Conservation (phyloP, 2,113 vertebrate genomes). For the Alexandromys fortis region DNA sequence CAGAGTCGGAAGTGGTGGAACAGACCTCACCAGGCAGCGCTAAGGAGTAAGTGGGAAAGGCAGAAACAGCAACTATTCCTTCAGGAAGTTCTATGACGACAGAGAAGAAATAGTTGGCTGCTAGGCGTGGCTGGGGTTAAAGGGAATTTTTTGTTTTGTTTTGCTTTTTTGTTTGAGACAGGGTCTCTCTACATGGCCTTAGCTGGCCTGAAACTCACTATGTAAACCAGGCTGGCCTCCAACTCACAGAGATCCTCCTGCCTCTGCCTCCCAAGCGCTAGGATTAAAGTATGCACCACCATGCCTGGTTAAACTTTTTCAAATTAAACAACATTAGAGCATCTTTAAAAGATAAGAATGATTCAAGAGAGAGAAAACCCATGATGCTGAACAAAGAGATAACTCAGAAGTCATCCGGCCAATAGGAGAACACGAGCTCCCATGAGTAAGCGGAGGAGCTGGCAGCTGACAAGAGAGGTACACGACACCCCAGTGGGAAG, state of each 20-base stretch:
- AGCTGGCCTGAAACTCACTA: background rate
- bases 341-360: background rate
- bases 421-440: background rate
- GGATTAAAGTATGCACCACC: background rate
- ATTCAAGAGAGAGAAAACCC: background rate
- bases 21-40: background rate
- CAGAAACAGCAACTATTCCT: background rate
- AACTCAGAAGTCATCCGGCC: background rate
- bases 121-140: background rate
- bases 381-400: background rate
- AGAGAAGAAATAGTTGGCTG: background rate
- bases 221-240: background rate
- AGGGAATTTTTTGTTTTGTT: background rate
- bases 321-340: background rate
- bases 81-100: background rate
- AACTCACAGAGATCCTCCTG: background rate
- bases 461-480: background rate
- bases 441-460: background rate
- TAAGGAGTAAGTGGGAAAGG: background rate
- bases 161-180: background rate
- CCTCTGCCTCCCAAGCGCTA: background rate
- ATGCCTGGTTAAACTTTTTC: background rate
- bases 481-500: background rate
- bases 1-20: background rate
- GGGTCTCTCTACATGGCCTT: background rate